Percentiles rank a stretch among this genome's conserved stretches.
phyloP scores from a whole-genome alignment of 30 jellyfish, hydroid and myxozoan species.

The Morbakka virulenta region DNA sequence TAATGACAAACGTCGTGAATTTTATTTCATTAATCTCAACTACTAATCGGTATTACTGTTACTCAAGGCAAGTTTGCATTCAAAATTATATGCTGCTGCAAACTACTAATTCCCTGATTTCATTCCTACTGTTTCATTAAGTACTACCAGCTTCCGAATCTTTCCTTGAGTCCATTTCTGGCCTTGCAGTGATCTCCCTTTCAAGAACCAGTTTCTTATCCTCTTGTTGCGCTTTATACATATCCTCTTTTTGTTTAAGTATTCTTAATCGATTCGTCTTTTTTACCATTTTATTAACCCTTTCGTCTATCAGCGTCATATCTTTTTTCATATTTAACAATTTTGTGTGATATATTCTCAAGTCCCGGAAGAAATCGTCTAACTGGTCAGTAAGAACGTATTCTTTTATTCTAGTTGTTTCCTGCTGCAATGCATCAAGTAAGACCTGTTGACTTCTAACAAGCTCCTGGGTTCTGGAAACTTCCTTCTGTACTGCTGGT shows the following conservation, averaged over 20 bases:
- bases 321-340: constrained; percentile 35
- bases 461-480: constrained; percentile 37
- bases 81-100: too few species aligned
- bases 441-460: constrained; percentile 52
- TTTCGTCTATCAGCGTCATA: constrained; percentile 34
- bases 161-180: too few species aligned
- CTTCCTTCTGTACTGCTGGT: background rate
- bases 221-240: constrained; percentile 42
- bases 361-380: constrained; percentile 30
- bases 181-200: constrained; percentile 61
- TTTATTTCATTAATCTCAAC: too few species aligned
- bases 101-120: too few species aligned
- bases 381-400: constrained; percentile 36
- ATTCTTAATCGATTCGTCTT: constrained; percentile 25
- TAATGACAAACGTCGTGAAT: too few species aligned
- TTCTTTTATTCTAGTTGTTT: constrained; percentile 41
- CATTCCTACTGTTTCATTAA: too few species aligned
- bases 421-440: constrained; percentile 67
- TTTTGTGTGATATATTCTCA: constrained; percentile 32
- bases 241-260: constrained; percentile 45
- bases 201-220: constrained; percentile 60
- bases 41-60: too few species aligned
- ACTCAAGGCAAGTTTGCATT: too few species aligned
- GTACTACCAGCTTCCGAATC: too few species aligned
- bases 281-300: constrained; percentile 42